phyloP scores from a whole-genome alignment of 2,113 vertebrate genomes.

The Anguilla rostrata region DNA sequence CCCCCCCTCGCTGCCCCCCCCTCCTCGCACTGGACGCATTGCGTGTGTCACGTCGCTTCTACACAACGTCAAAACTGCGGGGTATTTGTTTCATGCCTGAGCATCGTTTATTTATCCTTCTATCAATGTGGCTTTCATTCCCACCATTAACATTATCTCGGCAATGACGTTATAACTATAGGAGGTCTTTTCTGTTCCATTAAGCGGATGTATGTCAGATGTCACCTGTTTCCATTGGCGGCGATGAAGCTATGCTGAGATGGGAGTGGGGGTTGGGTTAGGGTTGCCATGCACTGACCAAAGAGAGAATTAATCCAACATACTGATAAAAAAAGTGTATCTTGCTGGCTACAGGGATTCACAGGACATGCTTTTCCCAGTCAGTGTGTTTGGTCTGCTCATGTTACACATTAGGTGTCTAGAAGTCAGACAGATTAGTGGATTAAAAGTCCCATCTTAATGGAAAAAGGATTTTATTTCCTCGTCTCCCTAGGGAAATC shows the following conservation, averaged over 20 bases:
- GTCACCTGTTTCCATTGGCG: slow-evolving; percentile 19
- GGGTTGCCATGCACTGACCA: slow-evolving; percentile 25
- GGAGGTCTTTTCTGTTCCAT: neutral
- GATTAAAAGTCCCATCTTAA: slow-evolving; percentile 51
- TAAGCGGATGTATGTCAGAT: neutral
- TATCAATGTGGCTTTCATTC: neutral
- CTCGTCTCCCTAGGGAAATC: slow-evolving; percentile 10
- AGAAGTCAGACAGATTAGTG: slow-evolving; percentile 51
- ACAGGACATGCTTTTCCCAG: neutral
- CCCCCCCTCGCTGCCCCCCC: too few relatives aligned
- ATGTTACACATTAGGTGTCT: slow-evolving; percentile 3
- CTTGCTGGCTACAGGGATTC: neutral
- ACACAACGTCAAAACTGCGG: neutral
- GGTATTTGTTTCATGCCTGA: neutral
- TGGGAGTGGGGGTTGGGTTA: slow-evolving; percentile 42
- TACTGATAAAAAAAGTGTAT: slow-evolving; percentile 41
- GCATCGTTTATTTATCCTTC: neutral
- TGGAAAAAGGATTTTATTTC: slow-evolving; percentile 45
- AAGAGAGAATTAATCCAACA: slow-evolving; percentile 25
- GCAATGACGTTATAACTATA: neutral
- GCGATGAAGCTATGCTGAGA: neutral
- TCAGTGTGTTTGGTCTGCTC: neutral
- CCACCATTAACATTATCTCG: neutral
- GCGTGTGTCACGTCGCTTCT: neutral
- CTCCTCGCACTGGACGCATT: neutral